phyloP scores from a whole-genome alignment of 2,113 vertebrate genomes.

The Dromaius novaehollandiae region DNA sequence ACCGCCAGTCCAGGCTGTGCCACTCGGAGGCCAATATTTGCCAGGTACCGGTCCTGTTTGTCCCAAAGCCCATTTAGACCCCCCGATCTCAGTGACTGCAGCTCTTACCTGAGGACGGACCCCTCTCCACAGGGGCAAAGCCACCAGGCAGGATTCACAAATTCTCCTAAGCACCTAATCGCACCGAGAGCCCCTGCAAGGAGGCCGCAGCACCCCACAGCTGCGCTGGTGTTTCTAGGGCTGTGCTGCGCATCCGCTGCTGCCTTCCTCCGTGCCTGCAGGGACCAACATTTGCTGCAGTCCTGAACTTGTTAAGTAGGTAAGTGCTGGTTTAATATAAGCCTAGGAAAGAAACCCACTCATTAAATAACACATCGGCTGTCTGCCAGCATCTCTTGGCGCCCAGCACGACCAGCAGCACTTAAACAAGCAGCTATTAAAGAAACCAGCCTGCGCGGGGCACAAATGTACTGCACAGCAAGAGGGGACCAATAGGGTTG shows the following conservation, averaged over 20 bases:
- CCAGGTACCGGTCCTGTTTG: too few species aligned
- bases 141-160: background rate
- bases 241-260: background rate
- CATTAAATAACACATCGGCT: accelerated
- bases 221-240: too few species aligned
- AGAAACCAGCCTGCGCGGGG: background rate
- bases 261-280: background rate
- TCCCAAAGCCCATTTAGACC: too few species aligned
- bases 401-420: background rate
- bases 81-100: background rate
- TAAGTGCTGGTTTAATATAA: background rate
- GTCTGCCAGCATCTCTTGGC: background rate
- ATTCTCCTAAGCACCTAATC: too few species aligned
- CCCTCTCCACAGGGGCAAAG: background rate
- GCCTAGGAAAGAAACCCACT: background rate
- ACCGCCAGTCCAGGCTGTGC: too few species aligned
- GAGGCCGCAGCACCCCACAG: too few species aligned
- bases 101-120: background rate
- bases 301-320: background rate
- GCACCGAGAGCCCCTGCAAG: too few species aligned
- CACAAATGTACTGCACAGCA: background rate
- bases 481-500: background rate
- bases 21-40: too few species aligned
- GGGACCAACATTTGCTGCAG: background rate
- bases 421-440: background rate